phyloP scores from a whole-genome alignment of 2,888 invertebrate species.

The Alviniconcha strummeri region DNA sequence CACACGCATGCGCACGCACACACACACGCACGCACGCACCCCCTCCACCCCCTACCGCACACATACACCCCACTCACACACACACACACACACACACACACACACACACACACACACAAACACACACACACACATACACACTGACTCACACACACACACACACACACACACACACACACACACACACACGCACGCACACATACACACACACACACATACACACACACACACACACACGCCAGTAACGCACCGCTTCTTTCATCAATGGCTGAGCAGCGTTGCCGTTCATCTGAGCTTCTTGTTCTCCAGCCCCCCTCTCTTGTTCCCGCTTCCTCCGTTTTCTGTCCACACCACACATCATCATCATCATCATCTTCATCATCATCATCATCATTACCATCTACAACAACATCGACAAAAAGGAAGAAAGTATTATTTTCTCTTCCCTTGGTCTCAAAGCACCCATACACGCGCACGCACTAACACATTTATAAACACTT shows the following conservation, averaged over 20 bases:
- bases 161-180: not conserved
- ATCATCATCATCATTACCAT: not conserved
- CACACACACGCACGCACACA: not conserved
- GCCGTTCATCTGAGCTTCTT: constrained; percentile 27
- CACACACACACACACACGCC: constrained; percentile 3
- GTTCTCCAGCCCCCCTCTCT: not conserved
- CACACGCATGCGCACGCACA: no score
- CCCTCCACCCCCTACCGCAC: no score
- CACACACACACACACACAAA: no score
- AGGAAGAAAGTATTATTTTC: not conserved
- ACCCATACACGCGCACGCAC: not conserved
- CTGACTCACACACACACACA: not conserved
- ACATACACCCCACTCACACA: no score
- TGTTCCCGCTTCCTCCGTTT: constrained; percentile 25
- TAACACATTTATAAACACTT: not conserved
- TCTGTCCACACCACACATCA: not conserved
- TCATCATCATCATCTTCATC: not conserved
- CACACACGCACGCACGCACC: no score
- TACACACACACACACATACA: not conserved
- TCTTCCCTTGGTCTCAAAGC: no score
- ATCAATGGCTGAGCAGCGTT: constrained; percentile 30
- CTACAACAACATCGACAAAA: not conserved
- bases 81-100: no score
- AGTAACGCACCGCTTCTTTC: constrained; percentile 26
- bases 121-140: no score